phyloP scores from a whole-genome alignment of 2,797 vertebrate genomes.

The Cottoperca gobio region DNA sequence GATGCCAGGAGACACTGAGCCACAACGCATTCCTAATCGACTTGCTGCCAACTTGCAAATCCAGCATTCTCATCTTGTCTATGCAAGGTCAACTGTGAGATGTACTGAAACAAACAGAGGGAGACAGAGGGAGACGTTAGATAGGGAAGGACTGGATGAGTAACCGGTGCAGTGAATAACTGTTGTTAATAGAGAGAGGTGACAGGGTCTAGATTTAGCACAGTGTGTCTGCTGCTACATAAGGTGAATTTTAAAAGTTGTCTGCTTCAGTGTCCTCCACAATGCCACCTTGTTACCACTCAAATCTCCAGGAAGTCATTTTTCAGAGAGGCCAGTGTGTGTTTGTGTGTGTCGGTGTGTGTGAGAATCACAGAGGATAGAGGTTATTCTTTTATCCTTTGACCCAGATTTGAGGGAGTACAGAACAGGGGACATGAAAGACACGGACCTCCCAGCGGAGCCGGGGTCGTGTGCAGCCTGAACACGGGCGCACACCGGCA shows the following conservation, averaged over 20 bases:
- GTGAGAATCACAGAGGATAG: conserved; percentile 57
- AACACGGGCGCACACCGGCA: conserved; percentile 75
- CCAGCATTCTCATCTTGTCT: conserved; percentile 62
- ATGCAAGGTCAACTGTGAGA: conserved; percentile 66
- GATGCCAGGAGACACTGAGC: conserved; percentile 65
- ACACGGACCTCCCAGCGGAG: conserved; percentile 78
- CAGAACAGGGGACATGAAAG: conserved; percentile 82
- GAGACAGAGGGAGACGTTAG: conserved; percentile 46
- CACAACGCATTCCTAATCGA: conserved; percentile 68
- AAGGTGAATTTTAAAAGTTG: conserved; percentile 65
- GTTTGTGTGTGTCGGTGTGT: conserved; percentile 26
- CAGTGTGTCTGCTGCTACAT: conserved; percentile 50
- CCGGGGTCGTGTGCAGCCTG: conserved; percentile 75
- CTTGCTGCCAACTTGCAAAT: conserved; percentile 72
- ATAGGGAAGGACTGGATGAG: conserved; percentile 44
- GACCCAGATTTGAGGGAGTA: conserved; percentile 82
- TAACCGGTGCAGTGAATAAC: conserved; percentile 60
- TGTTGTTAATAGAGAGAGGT: conserved; percentile 46
- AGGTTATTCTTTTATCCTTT: conserved; percentile 80
- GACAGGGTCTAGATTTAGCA: conserved; percentile 58
- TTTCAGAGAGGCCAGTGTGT: conserved; percentile 57
- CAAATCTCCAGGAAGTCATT: conserved; percentile 71
- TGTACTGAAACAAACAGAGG: conserved; percentile 60
- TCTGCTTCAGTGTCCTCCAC: conserved; percentile 62
- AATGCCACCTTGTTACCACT: conserved; percentile 64